Evolutionary conservation across 1,140 invertebrate genomes (phyloP), one percentile per base, ranked within the genome.

Genomic region (Carposina sasakii): DNA sequence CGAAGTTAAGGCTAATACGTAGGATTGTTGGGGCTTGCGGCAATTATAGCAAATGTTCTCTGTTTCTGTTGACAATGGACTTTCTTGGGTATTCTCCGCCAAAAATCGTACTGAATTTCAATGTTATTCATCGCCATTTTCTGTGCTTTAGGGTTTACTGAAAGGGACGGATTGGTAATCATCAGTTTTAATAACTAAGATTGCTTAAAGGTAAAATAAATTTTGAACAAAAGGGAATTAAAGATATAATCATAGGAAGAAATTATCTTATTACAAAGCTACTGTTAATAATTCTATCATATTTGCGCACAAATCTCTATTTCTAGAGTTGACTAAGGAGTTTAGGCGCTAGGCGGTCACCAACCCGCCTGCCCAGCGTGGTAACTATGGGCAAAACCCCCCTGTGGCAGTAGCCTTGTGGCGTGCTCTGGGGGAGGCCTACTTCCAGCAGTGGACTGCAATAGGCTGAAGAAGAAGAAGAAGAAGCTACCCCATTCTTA

Each of bases 21-120:
- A 48, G 68, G 75, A 71, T 81, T 76, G 71, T 71, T 60, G 71
- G 70, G 69, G 16, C 15, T 60, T 53, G 53, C n/a, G 60, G 65
- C 75, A 81, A 81, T 81, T 81, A 81, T 59, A 73, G 75, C 76
- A 75, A 81, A 76, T 81, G 76, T 73, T 59, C 57, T 53, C 55
- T 65, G 65, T 76, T 77, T 71, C 57, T 65, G 61, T 67, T 71
- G 62, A 76, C 69, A 74, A 76, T 76, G 65, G 48, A 63, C 54
- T 36, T 51, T 54, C 61, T 62, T 56, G 22, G 33, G 54, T 61
- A 52, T 57, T 53, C 33, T 28, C 12, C 24, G 12, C 6, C 6
- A 28, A 28, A 28, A 52, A 49, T 64, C 53, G 6, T 40, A 5
- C 21, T 19, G 37, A 6, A 40, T 40, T 40, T 40, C 37, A 20